Evolutionary conservation across 2,797 vertebrate genomes (phyloP).

Genomic region (Clarias laeviceps): DNA sequence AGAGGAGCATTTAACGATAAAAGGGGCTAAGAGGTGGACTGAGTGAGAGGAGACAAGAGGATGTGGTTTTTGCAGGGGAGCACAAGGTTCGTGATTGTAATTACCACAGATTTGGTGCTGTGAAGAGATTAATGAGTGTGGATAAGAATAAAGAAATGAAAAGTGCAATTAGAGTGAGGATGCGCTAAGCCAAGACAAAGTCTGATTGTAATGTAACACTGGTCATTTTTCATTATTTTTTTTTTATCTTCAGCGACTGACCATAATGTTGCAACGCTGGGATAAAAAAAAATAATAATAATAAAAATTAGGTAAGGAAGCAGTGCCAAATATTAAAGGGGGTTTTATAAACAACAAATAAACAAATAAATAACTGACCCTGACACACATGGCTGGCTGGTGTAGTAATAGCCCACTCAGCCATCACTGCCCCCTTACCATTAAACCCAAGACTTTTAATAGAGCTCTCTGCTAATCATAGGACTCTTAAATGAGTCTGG

Average conservation of each 20-base stretch:
- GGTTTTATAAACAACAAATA: not conserved
- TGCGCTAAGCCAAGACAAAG: constrained; percentile 43
- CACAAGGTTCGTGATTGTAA: constrained; percentile 1
- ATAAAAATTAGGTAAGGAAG: not conserved
- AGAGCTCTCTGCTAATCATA: not conserved
- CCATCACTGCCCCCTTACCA: not conserved
- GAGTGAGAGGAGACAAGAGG: constrained; percentile 29
- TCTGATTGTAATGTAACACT: constrained; percentile 62
- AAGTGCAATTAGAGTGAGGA: constrained; percentile 57
- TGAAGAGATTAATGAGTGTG: constrained; percentile 62
- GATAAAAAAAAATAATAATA: not conserved
- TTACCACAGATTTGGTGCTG: constrained; percentile 58
- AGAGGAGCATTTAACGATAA: constrained; percentile 44
- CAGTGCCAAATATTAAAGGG: not conserved
- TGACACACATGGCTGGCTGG: too few relatives aligned
- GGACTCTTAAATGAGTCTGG: constrained; percentile 59
- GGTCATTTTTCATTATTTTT: constrained; percentile 33
- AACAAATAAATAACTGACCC: not conserved
- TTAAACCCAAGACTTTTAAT: not conserved
- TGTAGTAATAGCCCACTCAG: not conserved
- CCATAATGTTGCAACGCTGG: not conserved
- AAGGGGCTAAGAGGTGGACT: constrained; percentile 53
- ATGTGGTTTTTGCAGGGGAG: not conserved
- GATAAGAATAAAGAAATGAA: constrained; percentile 57
- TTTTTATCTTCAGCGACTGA: not conserved